Conservation (phyloP, 2,888 invertebrate genomes). For the Euplagia quadripunctaria region DNA sequence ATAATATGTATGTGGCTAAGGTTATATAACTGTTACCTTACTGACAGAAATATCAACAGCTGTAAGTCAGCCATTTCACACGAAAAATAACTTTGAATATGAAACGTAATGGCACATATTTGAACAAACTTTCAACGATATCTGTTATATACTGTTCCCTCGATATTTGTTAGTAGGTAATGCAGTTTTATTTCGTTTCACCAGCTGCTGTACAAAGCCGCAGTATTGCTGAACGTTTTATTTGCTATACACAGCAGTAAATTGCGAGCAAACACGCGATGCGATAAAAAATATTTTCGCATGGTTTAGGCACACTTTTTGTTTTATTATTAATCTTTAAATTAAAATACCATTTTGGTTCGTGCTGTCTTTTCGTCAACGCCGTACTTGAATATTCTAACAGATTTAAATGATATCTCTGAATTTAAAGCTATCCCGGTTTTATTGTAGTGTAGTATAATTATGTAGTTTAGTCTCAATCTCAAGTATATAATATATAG, state of each 20-base stretch:
- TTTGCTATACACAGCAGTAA: constrained; percentile 26
- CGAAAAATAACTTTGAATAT: not conserved
- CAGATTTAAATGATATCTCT: not conserved
- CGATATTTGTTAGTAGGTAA: not conserved
- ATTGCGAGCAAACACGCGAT: constrained; percentile 35
- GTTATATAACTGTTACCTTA: not conserved
- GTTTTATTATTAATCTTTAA: not conserved
- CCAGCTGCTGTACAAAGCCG: constrained; percentile 26
- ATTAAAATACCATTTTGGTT: not conserved
- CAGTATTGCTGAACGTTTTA: constrained; percentile 31
- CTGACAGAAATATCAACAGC: not conserved
- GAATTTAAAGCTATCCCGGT: not conserved
- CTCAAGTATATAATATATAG: too few relatives aligned
- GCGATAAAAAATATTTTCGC: not conserved
- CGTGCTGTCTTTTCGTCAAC: not conserved
- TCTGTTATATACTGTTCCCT: not conserved
- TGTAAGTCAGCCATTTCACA: too few relatives aligned
- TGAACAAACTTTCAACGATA: not conserved
- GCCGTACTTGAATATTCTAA: not conserved
- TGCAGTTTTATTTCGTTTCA: constrained; percentile 28
- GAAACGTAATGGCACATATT: not conserved
- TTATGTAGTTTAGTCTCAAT: not conserved
- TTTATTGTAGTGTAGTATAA: not conserved
- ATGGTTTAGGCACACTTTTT: not conserved
- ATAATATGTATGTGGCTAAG: too few relatives aligned